phyloP scores from a whole-genome alignment of 2,113 vertebrate species.

The Dissostichus mawsoni region DNA sequence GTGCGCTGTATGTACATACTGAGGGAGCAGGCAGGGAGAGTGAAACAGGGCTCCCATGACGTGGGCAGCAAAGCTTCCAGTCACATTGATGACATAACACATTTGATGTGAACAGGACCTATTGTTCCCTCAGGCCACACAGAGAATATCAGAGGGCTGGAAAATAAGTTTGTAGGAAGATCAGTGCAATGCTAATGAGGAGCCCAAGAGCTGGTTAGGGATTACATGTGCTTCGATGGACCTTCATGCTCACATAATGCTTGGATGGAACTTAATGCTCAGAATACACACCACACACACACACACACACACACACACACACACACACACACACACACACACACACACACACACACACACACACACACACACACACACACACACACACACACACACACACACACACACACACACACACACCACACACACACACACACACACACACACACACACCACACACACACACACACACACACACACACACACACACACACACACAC shows the following conservation, averaged over 20 bases:
- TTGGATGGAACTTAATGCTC: slow-evolving; percentile 50
- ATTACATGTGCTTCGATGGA: slow-evolving; percentile 70
- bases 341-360: not conserved
- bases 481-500: too few relatives aligned
- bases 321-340: not conserved
- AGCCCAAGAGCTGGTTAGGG: slow-evolving; percentile 67
- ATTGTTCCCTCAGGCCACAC: slow-evolving; percentile 58
- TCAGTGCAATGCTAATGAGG: slow-evolving; percentile 72
- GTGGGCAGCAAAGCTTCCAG: slow-evolving; percentile 65
- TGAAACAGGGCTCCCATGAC: slow-evolving; percentile 50
- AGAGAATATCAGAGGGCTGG: slow-evolving; percentile 56
- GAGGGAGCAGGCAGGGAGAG: slow-evolving; percentile 38
- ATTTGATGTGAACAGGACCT: slow-evolving; percentile 64
- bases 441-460: too few relatives aligned
- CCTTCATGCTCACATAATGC: slow-evolving; percentile 67
- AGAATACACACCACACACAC: slow-evolving; percentile 32
- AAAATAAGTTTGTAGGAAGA: slow-evolving; percentile 66
- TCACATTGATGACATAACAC: slow-evolving; percentile 75
- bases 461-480: too few relatives aligned
- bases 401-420: too few relatives aligned
- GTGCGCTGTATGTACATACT: slow-evolving; percentile 37
- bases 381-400: too few relatives aligned
- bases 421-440: too few relatives aligned
- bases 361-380: too few relatives aligned
- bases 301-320: not conserved